Evolutionary conservation across 2,113 vertebrate genomes (phyloP).

Genomic region (Myrmecophaga tridactyla): DNA sequence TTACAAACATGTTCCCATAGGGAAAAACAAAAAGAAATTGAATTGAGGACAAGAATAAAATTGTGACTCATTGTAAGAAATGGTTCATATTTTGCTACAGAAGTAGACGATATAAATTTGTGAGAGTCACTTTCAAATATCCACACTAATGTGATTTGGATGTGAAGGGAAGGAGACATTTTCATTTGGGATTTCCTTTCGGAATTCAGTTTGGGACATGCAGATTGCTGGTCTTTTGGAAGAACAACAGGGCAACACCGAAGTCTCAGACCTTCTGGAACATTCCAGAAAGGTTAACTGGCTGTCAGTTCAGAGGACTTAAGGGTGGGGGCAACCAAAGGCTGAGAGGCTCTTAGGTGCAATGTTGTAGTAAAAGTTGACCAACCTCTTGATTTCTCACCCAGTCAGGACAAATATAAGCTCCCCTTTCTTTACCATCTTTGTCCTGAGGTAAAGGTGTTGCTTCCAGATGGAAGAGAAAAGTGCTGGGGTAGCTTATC

Average conservation of each 20-base stretch:
- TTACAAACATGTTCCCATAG: neutral
- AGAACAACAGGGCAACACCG: neutral
- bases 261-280: neutral
- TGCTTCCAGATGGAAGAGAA: neutral
- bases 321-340: neutral
- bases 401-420: neutral
- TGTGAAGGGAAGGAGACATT: neutral
- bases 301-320: neutral
- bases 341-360: too few species aligned
- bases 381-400: rapidly evolving
- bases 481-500: too few species aligned
- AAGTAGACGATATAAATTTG: neutral
- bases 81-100: rapidly evolving
- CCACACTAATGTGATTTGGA: neutral
- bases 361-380: rapidly evolving
- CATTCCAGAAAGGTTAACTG: neutral
- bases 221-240: rapidly evolving
- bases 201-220: neutral
- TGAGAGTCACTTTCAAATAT: neutral
- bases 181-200: neutral
- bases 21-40: neutral
- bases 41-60: neutral
- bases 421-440: rapidly evolving
- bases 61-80: neutral
- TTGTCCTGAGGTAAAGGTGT: too few species aligned